Evolutionary conservation across 2,797 vertebrate species (phyloP), one percentile per base, ranked within the genome.

Genomic region (Denticeps clupeoides): DNA sequence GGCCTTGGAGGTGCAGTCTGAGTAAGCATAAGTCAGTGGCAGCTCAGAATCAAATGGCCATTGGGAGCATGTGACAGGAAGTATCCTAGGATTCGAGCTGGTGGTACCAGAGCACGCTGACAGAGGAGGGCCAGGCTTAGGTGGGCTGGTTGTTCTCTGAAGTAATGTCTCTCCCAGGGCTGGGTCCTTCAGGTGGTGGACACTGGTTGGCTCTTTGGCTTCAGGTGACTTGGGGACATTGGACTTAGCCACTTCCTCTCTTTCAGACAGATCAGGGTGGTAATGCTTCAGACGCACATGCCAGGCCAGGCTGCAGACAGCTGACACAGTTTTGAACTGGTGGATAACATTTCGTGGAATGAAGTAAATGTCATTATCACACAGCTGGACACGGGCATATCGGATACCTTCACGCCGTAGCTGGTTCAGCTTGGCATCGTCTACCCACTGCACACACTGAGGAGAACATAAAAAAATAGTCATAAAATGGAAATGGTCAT

Each of bases 321-420:
- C 94, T 0, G 94, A 98, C 70, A 98, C 92, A 0, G 94, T 99
- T 83, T 97, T 97, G 69, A 99, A 99, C 76, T 99, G 94, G 75
- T 99, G 94, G 68, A 99, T 95, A 73, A 99, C 93, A 62, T 99
- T 99, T 72, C 94, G 86, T 1, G 93, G 93, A 75, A 99, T 98
- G 83, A 99, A 98, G 82, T 99, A 99, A 67, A 99, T 86, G 77
- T 99, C 94, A 56, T 98, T 87, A 63, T 98, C 87, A 21, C 91
- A 99, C 52, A 99, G 83, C 75, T 94, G 92, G 53, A 89, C 78
- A 1, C 85, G 87, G 40, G 87, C 81, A 35, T 99, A 98, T 58
- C 88, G 91, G 77, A 99, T 89, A 47, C 93, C 94, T 70, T 99
- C 93, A 51, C 94, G 82, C 59, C 94, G 80, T 78, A 98, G 85